phyloP scores from a whole-genome alignment of 2,113 vertebrate species.

The Ranitomeya variabilis region DNA sequence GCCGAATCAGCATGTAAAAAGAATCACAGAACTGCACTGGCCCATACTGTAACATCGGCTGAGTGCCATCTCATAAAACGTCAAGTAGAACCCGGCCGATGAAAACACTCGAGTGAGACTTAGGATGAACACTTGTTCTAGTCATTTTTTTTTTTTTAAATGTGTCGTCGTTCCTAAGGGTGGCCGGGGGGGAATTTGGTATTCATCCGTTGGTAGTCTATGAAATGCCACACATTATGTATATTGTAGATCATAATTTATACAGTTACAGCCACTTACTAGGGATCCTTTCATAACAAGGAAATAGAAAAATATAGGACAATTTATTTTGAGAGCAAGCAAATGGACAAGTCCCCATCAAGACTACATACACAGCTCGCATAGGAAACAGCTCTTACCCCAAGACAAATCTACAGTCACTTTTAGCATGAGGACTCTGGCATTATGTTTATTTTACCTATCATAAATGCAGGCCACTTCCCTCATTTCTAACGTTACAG shows the following conservation, averaged over 20 bases:
- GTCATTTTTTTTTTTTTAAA: too few relatives aligned
- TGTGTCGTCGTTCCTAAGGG: too few relatives aligned
- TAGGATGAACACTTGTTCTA: too few relatives aligned
- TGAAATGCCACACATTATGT: background rate
- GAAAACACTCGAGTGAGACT: too few relatives aligned
- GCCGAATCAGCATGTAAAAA: too few relatives aligned
- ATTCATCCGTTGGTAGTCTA: too few relatives aligned
- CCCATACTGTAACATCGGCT: too few relatives aligned
- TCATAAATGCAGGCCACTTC: background rate
- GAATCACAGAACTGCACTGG: too few relatives aligned
- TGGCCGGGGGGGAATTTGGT: too few relatives aligned
- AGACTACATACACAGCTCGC: background rate
- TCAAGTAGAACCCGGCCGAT: too few relatives aligned
- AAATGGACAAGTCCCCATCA: background rate
- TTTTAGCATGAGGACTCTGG: background rate
- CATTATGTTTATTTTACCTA: conserved; percentile 13
- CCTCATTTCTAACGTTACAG: background rate
- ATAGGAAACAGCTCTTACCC: background rate
- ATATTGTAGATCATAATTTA: background rate
- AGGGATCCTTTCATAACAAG: background rate
- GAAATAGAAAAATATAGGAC: background rate
- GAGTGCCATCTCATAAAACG: too few relatives aligned
- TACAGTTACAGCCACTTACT: background rate
- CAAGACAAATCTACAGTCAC: background rate
- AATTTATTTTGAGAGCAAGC: background rate